Evolutionary conservation across 1,140 invertebrate genomes (phyloP).

Genomic region (Trigoniulus corallinus): DNA sequence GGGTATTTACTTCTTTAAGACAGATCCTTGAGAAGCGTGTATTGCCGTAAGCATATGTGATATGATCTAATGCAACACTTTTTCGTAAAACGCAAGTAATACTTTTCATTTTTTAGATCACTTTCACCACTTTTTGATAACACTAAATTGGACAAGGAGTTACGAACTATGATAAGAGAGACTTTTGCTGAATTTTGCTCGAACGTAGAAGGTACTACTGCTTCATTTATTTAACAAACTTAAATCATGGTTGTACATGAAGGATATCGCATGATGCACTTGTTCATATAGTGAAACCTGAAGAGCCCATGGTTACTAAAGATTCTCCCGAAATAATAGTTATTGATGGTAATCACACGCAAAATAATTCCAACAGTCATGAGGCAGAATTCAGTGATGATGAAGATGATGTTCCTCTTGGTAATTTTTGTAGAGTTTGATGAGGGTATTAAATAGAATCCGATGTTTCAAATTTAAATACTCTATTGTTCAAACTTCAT

Average conservation of each 20-base stretch:
- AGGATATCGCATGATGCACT: background rate
- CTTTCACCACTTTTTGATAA: slow-evolving; percentile 83
- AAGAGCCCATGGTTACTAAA: slow-evolving; percentile 3
- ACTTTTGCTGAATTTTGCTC: slow-evolving; percentile 83
- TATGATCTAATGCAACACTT: background rate
- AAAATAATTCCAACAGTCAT: slow-evolving; percentile 34
- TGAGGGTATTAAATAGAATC: background rate
- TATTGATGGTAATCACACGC: slow-evolving; percentile 21
- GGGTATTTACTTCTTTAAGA: slow-evolving; percentile 78
- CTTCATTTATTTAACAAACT: no score
- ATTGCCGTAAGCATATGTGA: slow-evolving; percentile 33
- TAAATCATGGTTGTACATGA: slow-evolving; percentile 1
- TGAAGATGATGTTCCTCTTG: slow-evolving; percentile 59
- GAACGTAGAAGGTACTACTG: slow-evolving; percentile 15
- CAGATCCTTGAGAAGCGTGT: slow-evolving; percentile 91
- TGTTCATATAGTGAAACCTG: slow-evolving; percentile 5
- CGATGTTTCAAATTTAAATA: slow-evolving; percentile 2
- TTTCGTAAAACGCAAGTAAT: background rate
- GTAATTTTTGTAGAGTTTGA: slow-evolving; percentile 25
- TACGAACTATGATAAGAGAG: slow-evolving; percentile 66
- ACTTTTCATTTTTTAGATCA: slow-evolving; percentile 29
- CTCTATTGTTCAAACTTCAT: no score
- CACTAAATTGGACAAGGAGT: slow-evolving; percentile 74
- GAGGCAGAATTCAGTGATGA: slow-evolving; percentile 48
- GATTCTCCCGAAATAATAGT: slow-evolving; percentile 16